phyloP scores from a whole-genome alignment of 1,140 invertebrate species.

The Hypothenemus hampei region DNA sequence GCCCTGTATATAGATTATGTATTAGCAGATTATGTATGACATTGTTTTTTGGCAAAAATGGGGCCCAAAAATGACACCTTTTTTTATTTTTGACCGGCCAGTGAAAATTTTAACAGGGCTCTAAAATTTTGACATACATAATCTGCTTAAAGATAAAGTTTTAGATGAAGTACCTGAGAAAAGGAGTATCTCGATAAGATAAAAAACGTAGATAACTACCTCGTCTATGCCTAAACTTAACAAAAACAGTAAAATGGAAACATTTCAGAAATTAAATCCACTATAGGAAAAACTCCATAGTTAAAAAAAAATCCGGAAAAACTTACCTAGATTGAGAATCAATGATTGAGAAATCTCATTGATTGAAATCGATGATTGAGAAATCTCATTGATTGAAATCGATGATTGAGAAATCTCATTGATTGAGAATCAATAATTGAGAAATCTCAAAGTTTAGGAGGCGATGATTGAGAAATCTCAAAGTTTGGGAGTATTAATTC shows the following conservation, averaged over 20 bases:
- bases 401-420: too few relatives aligned
- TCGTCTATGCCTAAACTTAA: too few relatives aligned
- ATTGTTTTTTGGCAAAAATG: conserved; percentile 14
- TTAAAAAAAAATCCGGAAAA: too few relatives aligned
- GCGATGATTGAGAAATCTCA: too few relatives aligned
- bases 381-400: too few relatives aligned
- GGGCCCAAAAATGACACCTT: neutral
- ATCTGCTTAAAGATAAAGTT: conserved; percentile 4
- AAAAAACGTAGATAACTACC: conserved; percentile 45
- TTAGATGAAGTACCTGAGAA: conserved; percentile 47
- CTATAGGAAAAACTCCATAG: too few relatives aligned
- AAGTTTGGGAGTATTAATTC: too few relatives aligned
- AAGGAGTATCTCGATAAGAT: conserved; percentile 53
- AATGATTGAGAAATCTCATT: neutral
- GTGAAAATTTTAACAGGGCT: neutral
- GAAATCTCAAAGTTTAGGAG: too few relatives aligned
- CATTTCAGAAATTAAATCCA: too few relatives aligned
- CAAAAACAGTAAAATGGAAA: too few relatives aligned
- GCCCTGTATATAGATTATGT: too few relatives aligned
- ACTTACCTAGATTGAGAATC: neutral
- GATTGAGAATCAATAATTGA: conserved; percentile 19
- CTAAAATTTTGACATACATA: neutral
- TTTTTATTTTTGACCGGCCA: neutral
- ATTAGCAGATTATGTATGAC: neutral
- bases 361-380: conserved; percentile 20